A percentile compares a stretch with the other conserved stretches of the same genome.
Conservation (phyloP, 2,888 invertebrate genomes). For the Mythimna loreyi region DNA sequence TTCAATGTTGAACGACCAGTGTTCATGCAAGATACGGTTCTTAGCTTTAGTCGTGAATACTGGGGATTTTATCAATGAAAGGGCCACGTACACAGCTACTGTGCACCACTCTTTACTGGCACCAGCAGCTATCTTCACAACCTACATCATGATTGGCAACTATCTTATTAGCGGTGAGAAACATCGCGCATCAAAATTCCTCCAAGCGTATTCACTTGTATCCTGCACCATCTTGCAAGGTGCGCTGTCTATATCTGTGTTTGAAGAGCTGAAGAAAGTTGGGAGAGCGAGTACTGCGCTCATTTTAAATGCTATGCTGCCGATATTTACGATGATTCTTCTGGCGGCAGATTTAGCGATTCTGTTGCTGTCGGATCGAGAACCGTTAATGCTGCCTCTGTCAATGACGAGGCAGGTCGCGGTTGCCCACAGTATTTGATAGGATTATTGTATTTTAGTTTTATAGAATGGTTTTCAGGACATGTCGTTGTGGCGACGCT, state of each 20-base stretch:
- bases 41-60: slow-evolving; percentile 79
- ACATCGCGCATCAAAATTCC: slow-evolving; percentile 70
- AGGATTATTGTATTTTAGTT: slow-evolving; percentile 9
- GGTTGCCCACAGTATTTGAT: neutral
- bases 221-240: slow-evolving; percentile 72
- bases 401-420: neutral
- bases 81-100: slow-evolving; percentile 71
- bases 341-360: slow-evolving; percentile 77
- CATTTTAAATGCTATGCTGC: slow-evolving; percentile 79
- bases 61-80: slow-evolving; percentile 80
- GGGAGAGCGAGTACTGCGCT: slow-evolving; percentile 59
- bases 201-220: slow-evolving; percentile 77
- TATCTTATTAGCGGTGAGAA: slow-evolving; percentile 69
- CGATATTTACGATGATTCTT: slow-evolving; percentile 76
- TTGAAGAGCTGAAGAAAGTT: slow-evolving; percentile 34
- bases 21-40: slow-evolving; percentile 75
- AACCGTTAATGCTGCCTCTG: slow-evolving; percentile 26
- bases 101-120: slow-evolving; percentile 77
- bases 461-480: too few species aligned
- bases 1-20: slow-evolving; percentile 74
- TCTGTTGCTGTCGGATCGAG: slow-evolving; percentile 72
- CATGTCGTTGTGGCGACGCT: too few species aligned
- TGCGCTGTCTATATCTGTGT: slow-evolving; percentile 45
- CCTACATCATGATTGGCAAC: slow-evolving; percentile 74
- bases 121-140: slow-evolving; percentile 77